These are phyloP conservation scores for Tiaroga cobitis DNA, from an alignment of 2,797 vertebrate species.

Conservation along the genomic window DNA sequence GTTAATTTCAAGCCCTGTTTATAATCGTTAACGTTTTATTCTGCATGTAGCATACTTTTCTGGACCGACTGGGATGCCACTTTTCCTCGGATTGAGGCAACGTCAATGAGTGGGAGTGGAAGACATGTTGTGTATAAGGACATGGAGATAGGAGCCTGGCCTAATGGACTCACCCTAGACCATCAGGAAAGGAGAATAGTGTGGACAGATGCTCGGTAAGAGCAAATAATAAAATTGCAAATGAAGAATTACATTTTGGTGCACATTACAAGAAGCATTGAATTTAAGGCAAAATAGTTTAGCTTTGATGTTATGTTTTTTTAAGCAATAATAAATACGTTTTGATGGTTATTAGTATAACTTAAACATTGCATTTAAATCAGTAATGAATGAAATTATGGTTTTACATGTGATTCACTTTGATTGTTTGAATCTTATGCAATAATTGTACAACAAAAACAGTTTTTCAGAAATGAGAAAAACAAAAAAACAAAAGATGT, in stretches of 20 bases:
- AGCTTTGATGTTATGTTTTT: not conserved
- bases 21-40: not conserved
- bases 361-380: not conserved
- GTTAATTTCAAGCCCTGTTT: not conserved
- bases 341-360: not conserved
- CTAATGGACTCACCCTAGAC: slow-evolving; percentile 96
- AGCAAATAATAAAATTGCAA: not conserved
- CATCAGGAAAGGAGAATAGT: slow-evolving; percentile 98
- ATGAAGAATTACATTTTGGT: not conserved
- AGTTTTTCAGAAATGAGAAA: not conserved
- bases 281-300: not conserved
- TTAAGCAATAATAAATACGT: not conserved
- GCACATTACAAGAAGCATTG: not conserved
- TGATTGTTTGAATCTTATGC: not conserved
- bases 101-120: slow-evolving; percentile 94
- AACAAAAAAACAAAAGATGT: not conserved
- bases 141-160: slow-evolving; percentile 98
- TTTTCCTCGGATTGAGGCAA: slow-evolving; percentile 96
- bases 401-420: not conserved
- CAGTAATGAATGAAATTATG: not conserved
- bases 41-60: slow-evolving; percentile 88
- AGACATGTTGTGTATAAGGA: slow-evolving; percentile 96
- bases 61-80: slow-evolving; percentile 99
- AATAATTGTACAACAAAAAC: not conserved
- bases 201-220: slow-evolving; percentile 98